Percentiles rank a stretch among this genome's conserved stretches.
These are phyloP conservation scores for Xestia c-nigrum DNA, from an alignment of 2,888 invertebrate genomes.

Conservation along the genomic window DNA sequence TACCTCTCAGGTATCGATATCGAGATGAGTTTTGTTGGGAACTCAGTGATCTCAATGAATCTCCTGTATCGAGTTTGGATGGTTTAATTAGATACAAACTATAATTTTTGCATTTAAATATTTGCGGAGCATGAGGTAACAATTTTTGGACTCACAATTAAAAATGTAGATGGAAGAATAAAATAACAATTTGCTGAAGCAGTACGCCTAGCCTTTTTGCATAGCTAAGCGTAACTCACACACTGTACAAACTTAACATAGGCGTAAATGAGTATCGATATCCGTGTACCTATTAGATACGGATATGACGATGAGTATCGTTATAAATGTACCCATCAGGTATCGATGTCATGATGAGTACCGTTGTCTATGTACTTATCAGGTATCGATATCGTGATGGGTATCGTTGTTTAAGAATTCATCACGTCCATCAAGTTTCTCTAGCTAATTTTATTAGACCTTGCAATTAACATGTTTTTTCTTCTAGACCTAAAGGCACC, in stretches of 20 bases:
- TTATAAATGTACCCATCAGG: no score
- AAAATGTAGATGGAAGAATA: neutral
- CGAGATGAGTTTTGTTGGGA: neutral
- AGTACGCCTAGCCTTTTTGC: neutral
- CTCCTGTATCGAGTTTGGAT: neutral
- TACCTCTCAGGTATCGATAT: neutral
- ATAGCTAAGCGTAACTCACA: neutral
- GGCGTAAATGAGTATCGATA: neutral
- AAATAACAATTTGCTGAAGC: neutral
- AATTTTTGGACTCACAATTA: neutral
- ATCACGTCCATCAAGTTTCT: neutral
- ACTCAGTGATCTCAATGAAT: neutral
- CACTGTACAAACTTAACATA: neutral
- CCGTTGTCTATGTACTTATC: no score
- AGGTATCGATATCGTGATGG: no score
- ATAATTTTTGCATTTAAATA: neutral
- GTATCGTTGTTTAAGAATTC: no score
- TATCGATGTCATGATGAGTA: no score
- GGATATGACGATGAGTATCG: no score
- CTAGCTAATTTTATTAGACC: neutral
- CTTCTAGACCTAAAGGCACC: neutral
- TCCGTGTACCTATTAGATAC: no score
- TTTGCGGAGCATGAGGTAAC: neutral
- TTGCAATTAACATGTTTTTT: neutral
- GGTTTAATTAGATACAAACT: neutral